Percentiles rank a stretch among this genome's conserved stretches.
Evolutionary conservation across 2,797 vertebrate species (phyloP).

Genomic region (Fistularia commersonii): DNA sequence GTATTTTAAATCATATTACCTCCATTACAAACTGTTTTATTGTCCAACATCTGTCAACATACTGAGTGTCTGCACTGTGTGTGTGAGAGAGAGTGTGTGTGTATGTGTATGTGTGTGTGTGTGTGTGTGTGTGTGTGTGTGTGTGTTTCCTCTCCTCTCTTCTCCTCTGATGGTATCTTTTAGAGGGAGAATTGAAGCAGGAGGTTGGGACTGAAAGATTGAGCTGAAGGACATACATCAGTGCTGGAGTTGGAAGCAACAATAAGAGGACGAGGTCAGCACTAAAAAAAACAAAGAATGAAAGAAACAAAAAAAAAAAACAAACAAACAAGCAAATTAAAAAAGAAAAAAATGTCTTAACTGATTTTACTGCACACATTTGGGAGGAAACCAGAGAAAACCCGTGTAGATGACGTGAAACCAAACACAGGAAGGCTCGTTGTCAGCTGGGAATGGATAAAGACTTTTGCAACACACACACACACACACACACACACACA

Average conservation of each 20-base stretch:
- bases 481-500: no score
- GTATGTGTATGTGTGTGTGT: slow-evolving; percentile 73
- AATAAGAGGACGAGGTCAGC: slow-evolving; percentile 64
- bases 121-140: slow-evolving; percentile 68
- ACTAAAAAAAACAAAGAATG: slow-evolving; percentile 33
- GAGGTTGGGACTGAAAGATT: slow-evolving; percentile 78
- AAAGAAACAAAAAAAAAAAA: no score
- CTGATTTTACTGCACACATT: no score
- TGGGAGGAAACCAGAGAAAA: no score
- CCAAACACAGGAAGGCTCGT: no score
- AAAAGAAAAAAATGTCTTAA: no score
- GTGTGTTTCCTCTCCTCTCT: slow-evolving; percentile 9
- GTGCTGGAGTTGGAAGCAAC: slow-evolving; percentile 36
- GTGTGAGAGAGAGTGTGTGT: slow-evolving; percentile 49
- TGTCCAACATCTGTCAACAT: slow-evolving; percentile 87
- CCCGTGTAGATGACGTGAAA: no score
- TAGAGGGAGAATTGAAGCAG: slow-evolving; percentile 88
- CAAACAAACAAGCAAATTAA: no score
- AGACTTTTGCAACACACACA: no score
- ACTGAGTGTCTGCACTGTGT: slow-evolving; percentile 74
- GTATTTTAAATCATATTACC: slow-evolving; percentile 99
- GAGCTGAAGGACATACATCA: slow-evolving; percentile 61
- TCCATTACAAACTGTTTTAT: slow-evolving; percentile 98
- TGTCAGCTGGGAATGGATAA: no score
- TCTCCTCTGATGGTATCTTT: slow-evolving; percentile 91